Evolutionary conservation across 2,888 invertebrate species (phyloP), one percentile per base, ranked within the genome.

Genomic region (Teleogryllus oceanicus): DNA sequence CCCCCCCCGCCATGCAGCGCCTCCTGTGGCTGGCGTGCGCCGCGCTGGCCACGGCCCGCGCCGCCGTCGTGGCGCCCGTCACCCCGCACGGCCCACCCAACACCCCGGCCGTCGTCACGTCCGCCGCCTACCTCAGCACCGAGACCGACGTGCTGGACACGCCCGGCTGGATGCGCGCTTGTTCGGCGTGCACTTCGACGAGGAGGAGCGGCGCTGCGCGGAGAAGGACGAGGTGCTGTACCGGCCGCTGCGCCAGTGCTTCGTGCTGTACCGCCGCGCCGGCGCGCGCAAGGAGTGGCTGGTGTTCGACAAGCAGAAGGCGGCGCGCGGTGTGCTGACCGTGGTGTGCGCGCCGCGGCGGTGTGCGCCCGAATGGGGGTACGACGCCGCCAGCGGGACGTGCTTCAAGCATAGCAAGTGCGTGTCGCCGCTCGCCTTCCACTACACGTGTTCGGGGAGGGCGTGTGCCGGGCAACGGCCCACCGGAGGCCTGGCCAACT

Each of bases 391-490:
- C 62, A 62, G 16, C 62, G 62, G 62, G 8, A 62, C 13, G 62
- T 62, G 62, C n/a, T 62, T 62, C 62, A 4, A 8, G 16, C 62
- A 62, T 16, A n/a, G 62, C 62, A 8, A 62, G 16, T 62, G 62
- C 62, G 16, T 13, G 62, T 0, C 62, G n/a, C 62, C 13, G 16
- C 13, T n/a, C 62, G 62, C 62, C 62, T 62, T 62, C 62, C 62
- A 62, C n/a, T 62, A 62, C 62, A 62, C 62, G 62, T 62, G 62
- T 62, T 62, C 62, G 62, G 62, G 62, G 62, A 62, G 16, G 62
- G 62, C 16, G n/a, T 18, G n/a, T 62, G 62, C n/a, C 62, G 13
- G 4, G 62, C 8, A 62, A 62, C 62, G 62, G 16, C 62, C 62
- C 62, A n/a, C 62, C 8, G 62, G 16, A 0, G 62, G 16, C 5